Percentiles rank a stretch among this genome's conserved stretches.
phyloP scores from a whole-genome alignment of 2,113 vertebrate genomes.

The Pachycephala philippinensis region DNA sequence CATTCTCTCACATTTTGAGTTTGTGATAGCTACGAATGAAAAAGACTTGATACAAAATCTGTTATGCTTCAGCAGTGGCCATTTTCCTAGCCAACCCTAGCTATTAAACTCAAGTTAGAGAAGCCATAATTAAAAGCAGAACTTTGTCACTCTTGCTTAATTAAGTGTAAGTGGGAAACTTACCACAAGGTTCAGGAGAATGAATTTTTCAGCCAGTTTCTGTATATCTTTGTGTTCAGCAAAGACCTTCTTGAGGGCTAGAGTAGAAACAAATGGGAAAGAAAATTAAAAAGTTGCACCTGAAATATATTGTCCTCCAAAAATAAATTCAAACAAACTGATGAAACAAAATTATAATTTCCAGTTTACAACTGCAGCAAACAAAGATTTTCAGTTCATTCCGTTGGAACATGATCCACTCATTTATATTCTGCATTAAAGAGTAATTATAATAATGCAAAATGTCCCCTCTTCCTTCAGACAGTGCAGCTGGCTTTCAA shows the following conservation, averaged over 20 bases:
- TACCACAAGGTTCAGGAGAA: conserved; percentile 91
- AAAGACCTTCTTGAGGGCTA: conserved; percentile 89
- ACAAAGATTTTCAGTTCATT: background rate
- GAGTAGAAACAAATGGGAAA: background rate
- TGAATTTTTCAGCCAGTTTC: conserved; percentile 84
- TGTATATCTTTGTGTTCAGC: conserved; percentile 84
- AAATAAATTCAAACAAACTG: background rate
- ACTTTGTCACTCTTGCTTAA: background rate
- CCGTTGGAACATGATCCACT: background rate
- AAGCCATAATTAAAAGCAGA: background rate
- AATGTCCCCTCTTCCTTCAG: background rate
- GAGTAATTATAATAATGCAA: background rate
- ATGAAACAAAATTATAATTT: background rate
- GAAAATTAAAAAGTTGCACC: background rate
- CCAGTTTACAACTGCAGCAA: background rate
- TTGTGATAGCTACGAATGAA: background rate
- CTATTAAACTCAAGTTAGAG: background rate
- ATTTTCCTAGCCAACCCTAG: background rate
- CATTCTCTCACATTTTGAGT: background rate
- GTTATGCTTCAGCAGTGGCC: background rate
- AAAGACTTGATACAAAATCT: background rate
- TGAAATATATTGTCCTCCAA: background rate
- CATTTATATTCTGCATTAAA: background rate
- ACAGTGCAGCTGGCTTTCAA: background rate
- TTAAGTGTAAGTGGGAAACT: conserved; percentile 47